A percentile compares a stretch with the other conserved stretches of the same genome.
These are phyloP conservation scores for Peromyscus polionotus DNA, from an alignment of 2,113 vertebrate species.

Conservation along the genomic window DNA sequence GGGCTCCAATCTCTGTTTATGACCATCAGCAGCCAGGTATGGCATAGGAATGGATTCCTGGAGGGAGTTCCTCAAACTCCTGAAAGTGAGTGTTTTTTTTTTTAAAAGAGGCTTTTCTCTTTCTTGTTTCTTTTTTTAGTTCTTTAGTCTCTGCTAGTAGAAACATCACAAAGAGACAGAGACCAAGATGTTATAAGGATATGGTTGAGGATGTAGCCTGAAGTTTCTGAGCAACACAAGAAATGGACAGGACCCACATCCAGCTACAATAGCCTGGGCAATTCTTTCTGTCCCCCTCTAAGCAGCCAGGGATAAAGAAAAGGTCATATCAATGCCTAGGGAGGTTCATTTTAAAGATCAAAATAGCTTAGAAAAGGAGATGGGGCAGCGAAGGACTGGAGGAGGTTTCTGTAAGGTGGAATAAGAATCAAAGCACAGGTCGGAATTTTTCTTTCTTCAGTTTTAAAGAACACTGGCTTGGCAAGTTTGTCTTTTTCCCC, in stretches of 20 bases:
- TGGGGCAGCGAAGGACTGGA: slow-evolving; percentile 26
- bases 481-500: neutral
- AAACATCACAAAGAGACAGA: slow-evolving; percentile 30
- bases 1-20: neutral
- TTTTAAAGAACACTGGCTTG: slow-evolving; percentile 14
- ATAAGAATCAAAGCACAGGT: slow-evolving; percentile 34
- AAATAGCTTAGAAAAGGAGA: slow-evolving; percentile 42
- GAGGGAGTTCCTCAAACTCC: neutral
- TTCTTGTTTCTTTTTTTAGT: slow-evolving; percentile 27
- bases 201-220: neutral
- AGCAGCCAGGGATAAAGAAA: slow-evolving; percentile 29
- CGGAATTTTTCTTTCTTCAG: slow-evolving; percentile 36
- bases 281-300: slow-evolving; percentile 9
- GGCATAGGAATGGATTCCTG: neutral
- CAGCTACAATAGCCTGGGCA: neutral
- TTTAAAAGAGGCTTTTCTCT: neutral
- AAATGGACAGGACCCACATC: neutral
- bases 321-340: neutral
- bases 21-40: neutral
- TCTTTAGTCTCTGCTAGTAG: neutral
- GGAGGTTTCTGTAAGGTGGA: slow-evolving; percentile 39
- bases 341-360: slow-evolving; percentile 49
- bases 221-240: slow-evolving; percentile 25
- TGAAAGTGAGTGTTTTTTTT: neutral
- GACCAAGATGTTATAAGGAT: neutral